Base-by-base conservation (phyloP, 2,113 vertebrate species). In the Carassius auratus region DNA sequence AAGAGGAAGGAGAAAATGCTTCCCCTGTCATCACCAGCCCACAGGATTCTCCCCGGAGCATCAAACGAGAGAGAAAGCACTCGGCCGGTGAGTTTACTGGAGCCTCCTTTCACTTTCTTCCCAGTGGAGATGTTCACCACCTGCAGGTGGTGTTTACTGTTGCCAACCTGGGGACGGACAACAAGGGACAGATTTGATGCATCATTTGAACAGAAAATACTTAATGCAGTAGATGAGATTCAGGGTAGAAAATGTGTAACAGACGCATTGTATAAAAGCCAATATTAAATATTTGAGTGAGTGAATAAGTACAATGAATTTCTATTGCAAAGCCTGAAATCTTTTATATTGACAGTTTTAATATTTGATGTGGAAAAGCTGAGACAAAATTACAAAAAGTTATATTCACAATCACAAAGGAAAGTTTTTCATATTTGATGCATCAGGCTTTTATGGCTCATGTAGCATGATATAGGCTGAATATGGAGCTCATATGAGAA, bases 81-180 rank as follows among this genome's bases (percentile, higher is more conserved):
- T 0, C 96, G 92, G 19, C 97, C 97, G 0, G 97, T 97, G 75
- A 99, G 94, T 90, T 97, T 97, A 88, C 97, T 98, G 48, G 96
- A 96, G 36, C 97, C 97, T 0, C 97, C 97, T 77, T 97, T 97
- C 50, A 96, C 97, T 74, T 97, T 97, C 91, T 98, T 98, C 74
- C 97, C 97, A 0, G 97, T 99, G 85, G 97, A 98, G 93, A 99
- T 97, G 93, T 99, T 98, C 86, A 98, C 94, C 85, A 98, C 97
- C 3, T 97, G 96, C 84, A 99, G 92, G 62, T 96, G 95, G 86
- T 98, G 96, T 92, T 97, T 97, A 89, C 95, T 95, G 59, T 97
- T 99, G 55, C 97, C 97, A 87, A 97, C 97, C 97, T 97, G 91
- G 45, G 61, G 64, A 81, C 84, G n/a, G 26, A 23, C 48, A 30